Evolutionary conservation across 2,113 vertebrate species (phyloP), one percentile per base, ranked within the genome.

Genomic region (Todiramphus chloris): DNA sequence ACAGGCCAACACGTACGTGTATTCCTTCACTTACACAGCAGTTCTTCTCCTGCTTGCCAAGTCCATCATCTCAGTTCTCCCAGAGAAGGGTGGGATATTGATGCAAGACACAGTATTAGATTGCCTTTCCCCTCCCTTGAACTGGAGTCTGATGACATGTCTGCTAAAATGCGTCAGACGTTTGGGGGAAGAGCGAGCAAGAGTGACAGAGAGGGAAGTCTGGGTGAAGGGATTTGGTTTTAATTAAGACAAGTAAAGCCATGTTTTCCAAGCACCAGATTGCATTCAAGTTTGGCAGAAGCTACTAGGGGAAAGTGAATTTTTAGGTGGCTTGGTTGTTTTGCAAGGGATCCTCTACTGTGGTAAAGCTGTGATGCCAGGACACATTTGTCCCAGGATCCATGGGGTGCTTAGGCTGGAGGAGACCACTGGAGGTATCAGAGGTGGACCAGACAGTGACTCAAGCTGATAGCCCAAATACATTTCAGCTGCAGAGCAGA

Each of bases 161-260:
- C 88, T 93, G n/a, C 74, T 87, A 84, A 89, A 87, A 82, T 80
- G 43, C 55, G 39, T 93, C 72, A 87, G 91, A 95, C 7, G 4
- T 62, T 66, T 90, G 66, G 66, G 70, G 89, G 94, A 94, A 78
- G 76, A 90, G 78, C 46, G 60, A 86, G 51, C 0, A 28, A 94
- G 92, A 84, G 48, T 84, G 86, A 87, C n/a, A 17, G 73, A 80
- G 93, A 87, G 87, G 33, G 90, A 95, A 94, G 91, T 58, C 73
- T 90, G 94, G 91, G 81, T 91, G 84, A 89, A 97, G 93, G 35
- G 86, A 76, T 88, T 92, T 95, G 90, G 74, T 95, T 96, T 97
- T 94, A 96, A 97, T 97, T 97, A 94, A 94, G 95, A 94, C 39
- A 81, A 95, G 90, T 51, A 96, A 93, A 91, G 84, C 62, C 0